phyloP scores from a whole-genome alignment of 35 echinoderm and acorn worm species.

The Ptychodera flava region DNA sequence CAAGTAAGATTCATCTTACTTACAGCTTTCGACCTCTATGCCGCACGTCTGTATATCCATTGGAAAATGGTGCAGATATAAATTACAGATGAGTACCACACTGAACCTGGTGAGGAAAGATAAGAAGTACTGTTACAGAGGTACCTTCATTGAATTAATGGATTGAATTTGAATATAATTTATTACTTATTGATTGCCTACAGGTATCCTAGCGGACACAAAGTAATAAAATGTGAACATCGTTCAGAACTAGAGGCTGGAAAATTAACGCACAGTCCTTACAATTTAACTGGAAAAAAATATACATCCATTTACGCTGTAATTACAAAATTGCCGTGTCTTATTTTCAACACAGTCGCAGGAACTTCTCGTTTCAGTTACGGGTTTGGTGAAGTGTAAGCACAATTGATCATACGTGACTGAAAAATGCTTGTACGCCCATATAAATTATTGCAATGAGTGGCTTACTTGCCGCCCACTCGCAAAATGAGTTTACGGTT shows the following conservation, averaged over 20 bases:
- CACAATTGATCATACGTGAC: too few species aligned
- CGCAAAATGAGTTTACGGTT: too few species aligned
- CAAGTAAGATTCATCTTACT: too few species aligned
- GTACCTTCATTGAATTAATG: not conserved
- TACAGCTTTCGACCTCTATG: not conserved
- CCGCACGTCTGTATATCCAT: not conserved
- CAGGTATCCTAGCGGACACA: not conserved
- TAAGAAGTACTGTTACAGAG: not conserved
- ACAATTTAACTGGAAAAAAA: too few species aligned
- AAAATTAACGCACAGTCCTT: not conserved
- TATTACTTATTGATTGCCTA: not conserved
- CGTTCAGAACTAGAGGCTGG: not conserved
- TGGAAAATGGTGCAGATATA: not conserved
- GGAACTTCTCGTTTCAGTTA: too few species aligned
- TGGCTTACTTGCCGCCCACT: too few species aligned
- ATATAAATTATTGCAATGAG: too few species aligned
- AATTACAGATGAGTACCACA: not conserved
- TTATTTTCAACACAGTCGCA: too few species aligned
- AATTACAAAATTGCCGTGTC: too few species aligned
- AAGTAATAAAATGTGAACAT: not conserved
- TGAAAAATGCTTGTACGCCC: too few species aligned
- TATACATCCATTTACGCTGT: too few species aligned
- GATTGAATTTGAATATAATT: not conserved
- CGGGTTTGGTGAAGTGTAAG: too few species aligned
- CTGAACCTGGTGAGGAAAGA: not conserved